Conservation (phyloP, 2,797 vertebrate species). For the Onychomys torridus region DNA sequence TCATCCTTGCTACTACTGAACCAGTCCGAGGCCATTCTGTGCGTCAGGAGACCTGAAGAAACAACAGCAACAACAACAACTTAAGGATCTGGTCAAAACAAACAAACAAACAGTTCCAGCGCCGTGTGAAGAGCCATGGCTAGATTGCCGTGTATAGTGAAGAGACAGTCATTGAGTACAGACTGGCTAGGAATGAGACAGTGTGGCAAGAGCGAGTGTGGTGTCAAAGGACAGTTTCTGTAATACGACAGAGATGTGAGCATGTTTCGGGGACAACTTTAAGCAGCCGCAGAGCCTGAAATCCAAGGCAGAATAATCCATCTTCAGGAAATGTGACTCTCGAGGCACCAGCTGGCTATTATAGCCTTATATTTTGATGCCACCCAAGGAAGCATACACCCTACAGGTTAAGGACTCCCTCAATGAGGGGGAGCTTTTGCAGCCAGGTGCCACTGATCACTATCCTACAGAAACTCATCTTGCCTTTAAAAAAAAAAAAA, state of each 20-base stretch:
- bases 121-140: not conserved
- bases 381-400: not conserved
- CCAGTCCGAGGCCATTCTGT: not conserved
- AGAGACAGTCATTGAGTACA: not conserved
- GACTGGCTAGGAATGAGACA: not conserved
- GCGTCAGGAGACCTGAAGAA: not conserved
- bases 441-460: not conserved
- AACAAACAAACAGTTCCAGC: not conserved
- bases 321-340: not conserved
- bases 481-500: not conserved
- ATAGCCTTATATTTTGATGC: not conserved
- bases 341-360: not conserved
- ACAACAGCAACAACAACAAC: not conserved
- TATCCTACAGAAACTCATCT: not conserved
- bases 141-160: not conserved
- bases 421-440: not conserved
- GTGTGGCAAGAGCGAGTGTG: not conserved
- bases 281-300: constrained; percentile 2
- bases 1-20: not conserved
- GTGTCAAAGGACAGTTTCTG: constrained; percentile 9
- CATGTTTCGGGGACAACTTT: not conserved
- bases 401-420: not conserved
- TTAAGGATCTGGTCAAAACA: not conserved
- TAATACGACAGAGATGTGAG: not conserved
- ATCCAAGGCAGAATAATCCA: not conserved